Conservation (phyloP, 2,888 invertebrate species). For the Cinara cedri region DNA sequence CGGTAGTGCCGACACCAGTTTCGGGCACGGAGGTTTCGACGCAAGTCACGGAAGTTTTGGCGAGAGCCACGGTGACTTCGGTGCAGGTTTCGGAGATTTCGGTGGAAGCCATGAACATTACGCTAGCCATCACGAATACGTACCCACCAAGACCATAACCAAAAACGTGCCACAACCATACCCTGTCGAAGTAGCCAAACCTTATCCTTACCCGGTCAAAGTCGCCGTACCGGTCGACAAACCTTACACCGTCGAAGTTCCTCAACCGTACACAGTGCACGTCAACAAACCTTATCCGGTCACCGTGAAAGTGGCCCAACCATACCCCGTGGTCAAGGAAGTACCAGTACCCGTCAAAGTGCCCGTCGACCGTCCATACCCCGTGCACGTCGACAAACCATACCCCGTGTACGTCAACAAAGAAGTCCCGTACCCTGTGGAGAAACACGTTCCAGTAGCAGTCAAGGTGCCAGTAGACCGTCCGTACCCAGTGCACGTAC, state of each 20-base stretch:
- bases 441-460: slow-evolving; percentile 76
- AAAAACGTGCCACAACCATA: slow-evolving; percentile 60
- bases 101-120: neutral
- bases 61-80: too few species aligned
- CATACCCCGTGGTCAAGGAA: slow-evolving; percentile 66
- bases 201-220: slow-evolving; percentile 61
- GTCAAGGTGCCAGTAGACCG: slow-evolving; percentile 67
- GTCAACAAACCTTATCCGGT: slow-evolving; percentile 60
- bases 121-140: neutral
- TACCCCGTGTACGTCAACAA: slow-evolving; percentile 72
- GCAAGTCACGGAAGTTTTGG: too few species aligned
- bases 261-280: slow-evolving; percentile 61
- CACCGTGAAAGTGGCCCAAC: slow-evolving; percentile 58
- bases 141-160: slow-evolving; percentile 58
- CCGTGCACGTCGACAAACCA: slow-evolving; percentile 74
- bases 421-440: slow-evolving; percentile 63
- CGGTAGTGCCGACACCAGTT: too few species aligned
- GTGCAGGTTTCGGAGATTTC: too few species aligned
- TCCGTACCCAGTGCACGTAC: slow-evolving; percentile 58
- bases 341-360: slow-evolving; percentile 71
- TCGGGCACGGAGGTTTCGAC: too few species aligned
- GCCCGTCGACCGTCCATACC: slow-evolving; percentile 69
- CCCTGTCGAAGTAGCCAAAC: slow-evolving; percentile 61
- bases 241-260: slow-evolving; percentile 62
- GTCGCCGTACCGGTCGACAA: slow-evolving; percentile 61